A percentile compares a stretch with the other conserved stretches of the same genome.
Conservation (phyloP, 2,797 vertebrate species). For the Oryzias sinensis region DNA sequence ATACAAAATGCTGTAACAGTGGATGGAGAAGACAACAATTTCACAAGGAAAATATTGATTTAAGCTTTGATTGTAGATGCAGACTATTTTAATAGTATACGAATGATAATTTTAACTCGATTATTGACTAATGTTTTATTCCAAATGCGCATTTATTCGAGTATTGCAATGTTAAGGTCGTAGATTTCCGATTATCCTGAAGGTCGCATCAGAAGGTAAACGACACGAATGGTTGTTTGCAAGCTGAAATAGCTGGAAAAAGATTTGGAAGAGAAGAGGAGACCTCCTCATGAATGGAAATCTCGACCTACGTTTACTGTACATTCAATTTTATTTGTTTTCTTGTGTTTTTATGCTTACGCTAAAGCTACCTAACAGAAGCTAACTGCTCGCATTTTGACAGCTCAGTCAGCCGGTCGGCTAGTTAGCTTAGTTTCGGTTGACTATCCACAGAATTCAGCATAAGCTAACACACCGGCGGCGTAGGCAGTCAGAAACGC, state of each 20-base stretch:
- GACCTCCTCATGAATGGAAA: slow-evolving; percentile 41
- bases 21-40: background rate
- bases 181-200: background rate
- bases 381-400: slow-evolving; percentile 48
- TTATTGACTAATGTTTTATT: too few relatives aligned
- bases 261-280: slow-evolving; percentile 34
- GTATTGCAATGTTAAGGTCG: fast-evolving
- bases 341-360: background rate
- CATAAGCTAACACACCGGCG: slow-evolving; percentile 24
- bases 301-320: slow-evolving; percentile 42
- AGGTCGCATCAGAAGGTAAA: slow-evolving; percentile 54
- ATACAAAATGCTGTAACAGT: background rate
- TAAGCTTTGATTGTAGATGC: background rate
- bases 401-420: slow-evolving; percentile 45
- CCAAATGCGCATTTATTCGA: background rate
- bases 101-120: too few relatives aligned
- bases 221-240: slow-evolving; percentile 34
- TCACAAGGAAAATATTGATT: fast-evolving
- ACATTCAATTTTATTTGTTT: slow-evolving; percentile 24
- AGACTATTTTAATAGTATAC: too few relatives aligned
- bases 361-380: slow-evolving; percentile 5
- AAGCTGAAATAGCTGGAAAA: slow-evolving; percentile 33
- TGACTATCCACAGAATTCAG: background rate
- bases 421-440: slow-evolving; percentile 34
- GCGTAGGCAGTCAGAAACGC: background rate